Evolutionary conservation across 2,888 invertebrate genomes (phyloP), one percentile per base, ranked within the genome.

Genomic region (Drosophila conformis): DNA sequence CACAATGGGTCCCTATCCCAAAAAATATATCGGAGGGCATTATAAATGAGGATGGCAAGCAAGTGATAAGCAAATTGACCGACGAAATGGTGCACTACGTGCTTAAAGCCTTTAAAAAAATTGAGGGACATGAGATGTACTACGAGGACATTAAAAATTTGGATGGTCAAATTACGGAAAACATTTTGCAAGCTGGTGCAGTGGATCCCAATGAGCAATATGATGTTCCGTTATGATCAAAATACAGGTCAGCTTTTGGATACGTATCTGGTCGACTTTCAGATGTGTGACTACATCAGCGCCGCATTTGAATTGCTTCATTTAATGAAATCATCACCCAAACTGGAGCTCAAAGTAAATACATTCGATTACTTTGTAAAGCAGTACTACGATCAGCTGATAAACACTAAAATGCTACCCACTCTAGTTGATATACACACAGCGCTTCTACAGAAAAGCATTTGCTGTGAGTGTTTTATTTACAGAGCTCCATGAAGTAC

Each of bases 351-450:
- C 0, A 90, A 90, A 65, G 36, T 89, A 0, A 83, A 79, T 29
- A 64, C 90, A 15, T 92, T 92, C 48, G 92, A 92, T 62, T 89
- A 74, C 61, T 89, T 92, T 31, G 61, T 92, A 0, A 87, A 89
- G 36, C 83, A 81, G 53, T 92, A 92, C 65, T 85, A 91, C 29
- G 84, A 87, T 35, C 73, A 90, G 15, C 64, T 92, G 59, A 76
- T 80, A 36, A 75, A 90, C 60, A 36, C 78, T 0, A 85, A 86
- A 72, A 69, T 73, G 31, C 38, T 91, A 15, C 92, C 92, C 11
- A 76, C 69, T 11, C 69, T 92, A 3, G 83, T 79, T 60, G 91
- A 91, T 21, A 79, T 92, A 59, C 91, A 92, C 46, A 80, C 80
- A 2, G 65, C 80, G 18, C 59, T 92, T 4, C 63, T 89, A 1